Conservation (phyloP, 2,888 invertebrate genomes). For the Latrodectus hesperus region DNA sequence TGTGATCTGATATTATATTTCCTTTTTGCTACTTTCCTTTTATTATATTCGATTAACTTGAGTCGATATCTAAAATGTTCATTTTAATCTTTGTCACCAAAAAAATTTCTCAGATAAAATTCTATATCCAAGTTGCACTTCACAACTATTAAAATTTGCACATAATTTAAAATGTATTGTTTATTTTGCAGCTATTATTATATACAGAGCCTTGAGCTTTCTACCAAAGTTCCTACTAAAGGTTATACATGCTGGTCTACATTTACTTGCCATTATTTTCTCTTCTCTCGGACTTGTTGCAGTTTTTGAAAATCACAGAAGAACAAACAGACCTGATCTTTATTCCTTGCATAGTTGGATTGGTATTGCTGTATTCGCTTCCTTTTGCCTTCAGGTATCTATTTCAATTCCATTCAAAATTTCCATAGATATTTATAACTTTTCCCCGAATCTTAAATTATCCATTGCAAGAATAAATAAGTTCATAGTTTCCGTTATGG, state of each 20-base stretch:
- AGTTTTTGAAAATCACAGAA: conserved; percentile 84
- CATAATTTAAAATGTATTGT: not conserved
- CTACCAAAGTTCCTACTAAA: conserved; percentile 84
- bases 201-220: conserved; percentile 85
- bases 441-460: too few species aligned
- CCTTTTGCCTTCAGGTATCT: conserved; percentile 83
- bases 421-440: too few species aligned
- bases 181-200: conserved; percentile 81
- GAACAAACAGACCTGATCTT: conserved; percentile 81
- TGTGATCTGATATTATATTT: not conserved
- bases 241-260: conserved; percentile 83
- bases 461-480: too few species aligned
- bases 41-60: not conserved
- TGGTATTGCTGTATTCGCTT: conserved; percentile 83
- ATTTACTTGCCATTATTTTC: conserved; percentile 81
- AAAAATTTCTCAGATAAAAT: not conserved
- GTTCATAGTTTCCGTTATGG: too few species aligned
- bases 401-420: too few species aligned
- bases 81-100: not conserved
- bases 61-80: not conserved
- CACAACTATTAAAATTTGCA: not conserved
- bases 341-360: conserved; percentile 88
- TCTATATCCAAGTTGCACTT: not conserved
- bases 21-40: not conserved
- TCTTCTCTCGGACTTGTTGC: conserved; percentile 83